Evolutionary conservation across 2,113 vertebrate genomes (phyloP), one percentile per base, ranked within the genome.

Genomic region (Xyrauchen texanus): DNA sequence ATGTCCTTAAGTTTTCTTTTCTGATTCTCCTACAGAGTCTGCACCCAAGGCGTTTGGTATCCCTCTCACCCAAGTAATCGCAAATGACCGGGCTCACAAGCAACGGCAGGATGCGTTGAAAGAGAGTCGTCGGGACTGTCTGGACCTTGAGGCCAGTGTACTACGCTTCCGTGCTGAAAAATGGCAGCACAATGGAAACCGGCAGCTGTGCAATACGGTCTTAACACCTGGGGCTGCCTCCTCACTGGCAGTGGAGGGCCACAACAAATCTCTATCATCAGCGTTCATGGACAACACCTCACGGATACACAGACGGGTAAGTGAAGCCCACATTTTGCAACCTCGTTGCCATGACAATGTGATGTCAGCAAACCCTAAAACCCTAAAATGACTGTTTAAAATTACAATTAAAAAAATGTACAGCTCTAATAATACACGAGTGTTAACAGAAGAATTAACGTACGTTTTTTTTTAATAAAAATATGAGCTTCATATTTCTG

Each of bases 141-240:
- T 95, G 78, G 93, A 95, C 81, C 89, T 96, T 87, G 95, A 96
- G 82, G 91, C 92, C 2, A 93, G 93, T 0, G 86, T 97, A 13
- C 83, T 92, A 0, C 89, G 60, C 3, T 97, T 96, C 77, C 87
- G 91, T 45, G 94, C 94, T 0, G 90, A 93, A 89, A 94, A 94
- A 81, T 86, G 89, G 0, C 91, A 86, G 60, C 90, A 88, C 78
- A 87, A 88, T 15, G 88, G 90, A 69, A 90, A 16, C 83, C 89
- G 75, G 44, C 63, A 85, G 3, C 53, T 82, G 65, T 61, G 77
- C 69, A 42, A 69, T 34, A 63, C 68, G 7, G 64, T 53, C 4
- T 70, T 34, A 65, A 72, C 84, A 15, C 68, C 85, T 0, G 76
- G 85, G 0, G 51, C 82, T 12, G 53, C 82, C 0, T 51, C 83